Percentiles rank a stretch among this genome's conserved stretches.
Conservation (phyloP, 2,888 invertebrate genomes). For the Brachypalpus laphriformis region DNA sequence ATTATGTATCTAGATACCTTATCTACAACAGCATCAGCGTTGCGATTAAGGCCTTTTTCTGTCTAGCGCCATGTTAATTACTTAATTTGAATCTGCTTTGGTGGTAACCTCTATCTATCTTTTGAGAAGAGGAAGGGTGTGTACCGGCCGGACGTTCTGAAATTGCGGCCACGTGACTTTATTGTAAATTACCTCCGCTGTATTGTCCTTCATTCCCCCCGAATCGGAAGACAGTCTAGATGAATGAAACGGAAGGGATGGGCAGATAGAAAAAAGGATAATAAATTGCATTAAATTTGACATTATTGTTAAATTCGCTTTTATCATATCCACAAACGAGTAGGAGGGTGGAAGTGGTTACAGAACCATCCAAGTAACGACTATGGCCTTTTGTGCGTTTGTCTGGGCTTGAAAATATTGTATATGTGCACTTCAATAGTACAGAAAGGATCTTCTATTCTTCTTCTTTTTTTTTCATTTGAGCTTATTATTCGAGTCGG, state of each 20-base stretch:
- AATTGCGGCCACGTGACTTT: slow-evolving; percentile 83
- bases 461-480: background rate
- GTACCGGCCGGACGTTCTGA: slow-evolving; percentile 77
- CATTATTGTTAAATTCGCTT: slow-evolving; percentile 75
- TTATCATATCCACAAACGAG: slow-evolving; percentile 60
- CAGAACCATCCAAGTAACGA: slow-evolving; percentile 2
- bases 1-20: slow-evolving; percentile 62
- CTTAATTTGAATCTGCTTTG: slow-evolving; percentile 79
- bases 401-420: background rate
- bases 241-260: slow-evolving; percentile 37
- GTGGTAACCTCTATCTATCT: slow-evolving; percentile 64
- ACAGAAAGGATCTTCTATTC: slow-evolving; percentile 11
- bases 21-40: slow-evolving; percentile 71
- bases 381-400: slow-evolving; percentile 6
- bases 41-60: slow-evolving; percentile 49
- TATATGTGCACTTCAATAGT: background rate
- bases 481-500: background rate
- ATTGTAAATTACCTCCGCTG: slow-evolving; percentile 79
- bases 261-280: slow-evolving; percentile 78
- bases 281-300: slow-evolving; percentile 82
- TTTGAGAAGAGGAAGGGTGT: slow-evolving; percentile 21
- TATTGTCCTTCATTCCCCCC: slow-evolving; percentile 62
- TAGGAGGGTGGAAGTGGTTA: background rate
- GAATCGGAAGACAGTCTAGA: slow-evolving; percentile 50
- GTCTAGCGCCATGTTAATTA: slow-evolving; percentile 78